phyloP scores from a whole-genome alignment of 2,113 vertebrate species.

The Protobothrops flavoviridis region DNA sequence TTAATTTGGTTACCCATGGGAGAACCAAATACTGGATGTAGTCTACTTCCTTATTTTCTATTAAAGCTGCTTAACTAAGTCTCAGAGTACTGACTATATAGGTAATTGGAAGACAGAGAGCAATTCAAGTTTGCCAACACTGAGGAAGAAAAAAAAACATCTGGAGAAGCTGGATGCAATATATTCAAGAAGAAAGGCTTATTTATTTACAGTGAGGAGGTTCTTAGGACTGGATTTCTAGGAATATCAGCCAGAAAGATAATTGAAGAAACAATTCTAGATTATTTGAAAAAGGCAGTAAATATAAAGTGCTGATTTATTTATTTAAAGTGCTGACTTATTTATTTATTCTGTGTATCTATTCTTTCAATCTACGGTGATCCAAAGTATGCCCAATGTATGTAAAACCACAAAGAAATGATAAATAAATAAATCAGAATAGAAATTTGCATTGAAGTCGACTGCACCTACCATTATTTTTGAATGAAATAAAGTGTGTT shows the following conservation, averaged over 20 bases:
- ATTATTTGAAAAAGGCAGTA: constrained; percentile 53
- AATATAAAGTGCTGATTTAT: constrained; percentile 7
- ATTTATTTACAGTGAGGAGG: constrained; percentile 36
- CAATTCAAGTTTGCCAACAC: constrained; percentile 20
- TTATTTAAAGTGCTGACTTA: neutral
- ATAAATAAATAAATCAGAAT: no score
- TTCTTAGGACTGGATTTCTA: constrained; percentile 22
- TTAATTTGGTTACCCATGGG: neutral
- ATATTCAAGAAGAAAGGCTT: constrained; percentile 6
- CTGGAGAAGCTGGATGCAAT: constrained; percentile 3
- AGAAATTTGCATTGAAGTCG: neutral
- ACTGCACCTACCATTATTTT: neutral
- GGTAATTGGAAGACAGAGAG: constrained; percentile 22
- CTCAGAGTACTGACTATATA: constrained; percentile 28
- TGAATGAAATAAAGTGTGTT: neutral
- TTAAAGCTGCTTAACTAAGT: neutral
- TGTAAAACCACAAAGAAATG: neutral
- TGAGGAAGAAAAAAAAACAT: constrained; percentile 25
- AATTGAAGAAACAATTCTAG: constrained; percentile 30
- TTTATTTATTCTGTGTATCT: neutral
- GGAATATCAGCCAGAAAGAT: constrained; percentile 46
- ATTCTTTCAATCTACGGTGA: neutral
- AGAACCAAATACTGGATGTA: neutral
- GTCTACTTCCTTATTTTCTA: neutral
- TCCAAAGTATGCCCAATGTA: neutral